Percentiles rank a stretch among this genome's conserved stretches.
Evolutionary conservation across 2,113 vertebrate genomes (phyloP).

Genomic region (Brachyhypopomus occidentalis): DNA sequence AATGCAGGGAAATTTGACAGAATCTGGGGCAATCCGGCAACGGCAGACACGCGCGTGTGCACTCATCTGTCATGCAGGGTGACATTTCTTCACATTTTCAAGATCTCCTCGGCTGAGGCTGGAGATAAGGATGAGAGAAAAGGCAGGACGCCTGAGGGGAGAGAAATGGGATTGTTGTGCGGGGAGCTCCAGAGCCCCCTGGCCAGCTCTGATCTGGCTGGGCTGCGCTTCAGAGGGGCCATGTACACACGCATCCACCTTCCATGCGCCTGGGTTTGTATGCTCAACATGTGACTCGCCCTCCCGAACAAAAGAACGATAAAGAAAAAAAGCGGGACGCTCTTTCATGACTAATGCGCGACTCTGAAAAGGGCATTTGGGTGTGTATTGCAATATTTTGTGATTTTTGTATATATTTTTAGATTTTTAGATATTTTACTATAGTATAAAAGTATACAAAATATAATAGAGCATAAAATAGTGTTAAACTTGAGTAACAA

Average conservation of each 20-base stretch:
- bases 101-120: slow-evolving; percentile 55
- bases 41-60: slow-evolving; percentile 43
- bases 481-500: background rate
- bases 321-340: background rate
- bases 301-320: background rate
- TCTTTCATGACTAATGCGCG: background rate
- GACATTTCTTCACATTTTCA: slow-evolving; percentile 62
- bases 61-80: slow-evolving; percentile 58
- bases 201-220: slow-evolving; percentile 19
- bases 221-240: slow-evolving; percentile 27
- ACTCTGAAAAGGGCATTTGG: background rate
- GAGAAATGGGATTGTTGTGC: slow-evolving; percentile 54
- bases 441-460: too few species aligned
- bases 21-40: slow-evolving; percentile 60
- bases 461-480: background rate
- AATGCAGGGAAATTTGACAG: slow-evolving; percentile 49
- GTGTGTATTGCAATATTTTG: background rate
- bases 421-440: background rate
- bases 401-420: background rate
- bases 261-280: background rate
- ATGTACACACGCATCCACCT: slow-evolving; percentile 19
- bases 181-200: slow-evolving; percentile 30
- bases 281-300: background rate
- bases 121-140: slow-evolving; percentile 59
- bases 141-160: slow-evolving; percentile 54